A percentile compares a stretch with the other conserved stretches of the same genome.
These are phyloP conservation scores for Kryptolebias ocellatus DNA, from an alignment of 2,797 vertebrate genomes.

Conservation along the genomic window DNA sequence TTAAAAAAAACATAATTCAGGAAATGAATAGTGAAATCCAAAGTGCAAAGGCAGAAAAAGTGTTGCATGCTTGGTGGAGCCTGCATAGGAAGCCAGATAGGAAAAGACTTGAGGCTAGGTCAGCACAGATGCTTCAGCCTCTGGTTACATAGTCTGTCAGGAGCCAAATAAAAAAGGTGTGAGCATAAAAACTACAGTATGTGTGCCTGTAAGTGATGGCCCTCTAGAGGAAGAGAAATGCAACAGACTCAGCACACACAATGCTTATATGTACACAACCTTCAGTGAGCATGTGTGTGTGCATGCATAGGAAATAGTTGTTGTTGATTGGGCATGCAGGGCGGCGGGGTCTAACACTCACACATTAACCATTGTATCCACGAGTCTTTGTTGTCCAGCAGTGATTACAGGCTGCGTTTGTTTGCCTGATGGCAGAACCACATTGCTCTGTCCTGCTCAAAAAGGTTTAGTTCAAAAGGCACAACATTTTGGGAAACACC, in stretches of 20 bases:
- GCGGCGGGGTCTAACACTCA: conserved; percentile 41
- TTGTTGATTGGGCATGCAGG: conserved; percentile 36
- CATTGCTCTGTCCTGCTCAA: conserved; percentile 19
- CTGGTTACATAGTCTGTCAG: conserved; percentile 42
- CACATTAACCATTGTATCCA: conserved; percentile 68
- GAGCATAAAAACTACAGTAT: conserved; percentile 12
- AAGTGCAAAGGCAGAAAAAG: conserved; percentile 18
- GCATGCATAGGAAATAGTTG: conserved; percentile 38
- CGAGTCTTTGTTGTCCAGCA: conserved; percentile 62
- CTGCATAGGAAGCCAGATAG: conserved; percentile 66
- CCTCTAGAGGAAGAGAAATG: neutral
- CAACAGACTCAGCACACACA: neutral
- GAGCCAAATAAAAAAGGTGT: conserved; percentile 36
- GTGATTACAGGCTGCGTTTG: conserved; percentile 66
- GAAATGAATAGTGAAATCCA: neutral
- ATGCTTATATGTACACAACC: neutral
- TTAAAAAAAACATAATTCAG: too few relatives aligned
- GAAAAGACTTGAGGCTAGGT: conserved; percentile 72
- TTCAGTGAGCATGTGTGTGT: conserved; percentile 16
- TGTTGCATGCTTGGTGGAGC: conserved; percentile 46
- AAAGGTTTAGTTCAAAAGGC: conserved; percentile 13
- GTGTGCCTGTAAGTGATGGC: conserved; percentile 7
- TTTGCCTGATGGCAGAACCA: conserved; percentile 45
- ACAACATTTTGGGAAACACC: conserved; percentile 12
- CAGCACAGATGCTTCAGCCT: conserved; percentile 68